Evolutionary conservation across 1,140 invertebrate genomes (phyloP).

Genomic region (Pseudomyrmex concolor): DNA sequence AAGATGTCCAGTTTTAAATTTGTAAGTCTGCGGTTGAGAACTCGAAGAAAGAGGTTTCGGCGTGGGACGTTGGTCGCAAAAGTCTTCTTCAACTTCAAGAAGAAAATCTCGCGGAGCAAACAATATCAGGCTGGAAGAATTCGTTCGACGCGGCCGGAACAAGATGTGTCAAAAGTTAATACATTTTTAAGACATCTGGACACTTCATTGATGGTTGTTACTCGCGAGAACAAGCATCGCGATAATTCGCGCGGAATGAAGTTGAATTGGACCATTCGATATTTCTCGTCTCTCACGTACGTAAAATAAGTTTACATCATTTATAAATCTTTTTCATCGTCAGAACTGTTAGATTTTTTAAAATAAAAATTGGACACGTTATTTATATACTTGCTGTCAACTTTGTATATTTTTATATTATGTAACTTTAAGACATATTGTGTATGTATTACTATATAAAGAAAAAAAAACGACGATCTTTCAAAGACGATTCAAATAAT

Average conservation of each 20-base stretch:
- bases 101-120: neutral
- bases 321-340: neutral
- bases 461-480: neutral
- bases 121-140: neutral
- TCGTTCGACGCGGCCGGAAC: neutral
- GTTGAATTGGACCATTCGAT: constrained; percentile 20
- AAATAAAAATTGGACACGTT: no score
- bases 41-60: neutral
- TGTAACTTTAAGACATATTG: no score
- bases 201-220: constrained; percentile 35
- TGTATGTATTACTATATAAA: neutral
- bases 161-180: constrained; percentile 2
- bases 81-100: constrained; percentile 15
- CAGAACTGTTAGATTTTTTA: no score
- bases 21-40: neutral
- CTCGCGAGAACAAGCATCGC: neutral
- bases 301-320: neutral
- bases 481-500: constrained; percentile 4
- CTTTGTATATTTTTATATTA: no score
- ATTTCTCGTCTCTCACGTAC: neutral
- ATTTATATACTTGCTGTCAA: no score
- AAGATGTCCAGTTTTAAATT: neutral
- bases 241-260: constrained; percentile 17
- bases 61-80: neutral
- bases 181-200: neutral